These are phyloP conservation scores for Sinocyclocheilus anshuiensis DNA, from an alignment of 2,113 vertebrate species.

Conservation along the genomic window DNA sequence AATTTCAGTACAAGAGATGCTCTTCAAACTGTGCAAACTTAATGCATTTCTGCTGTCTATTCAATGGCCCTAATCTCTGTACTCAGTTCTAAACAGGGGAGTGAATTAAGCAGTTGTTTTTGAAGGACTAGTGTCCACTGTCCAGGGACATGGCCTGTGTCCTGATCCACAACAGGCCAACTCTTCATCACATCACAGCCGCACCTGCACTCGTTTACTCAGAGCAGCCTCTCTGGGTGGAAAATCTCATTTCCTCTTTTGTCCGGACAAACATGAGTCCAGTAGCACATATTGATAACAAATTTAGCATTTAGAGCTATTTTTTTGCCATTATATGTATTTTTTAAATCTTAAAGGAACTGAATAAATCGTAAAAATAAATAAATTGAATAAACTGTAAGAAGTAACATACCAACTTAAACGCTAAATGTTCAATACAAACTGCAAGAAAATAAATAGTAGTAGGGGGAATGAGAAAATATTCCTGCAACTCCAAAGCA, in stretches of 20 bases:
- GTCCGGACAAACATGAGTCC: neutral
- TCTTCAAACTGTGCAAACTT: slow-evolving; percentile 42
- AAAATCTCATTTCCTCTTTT: slow-evolving; percentile 44
- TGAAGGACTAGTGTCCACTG: slow-evolving; percentile 47
- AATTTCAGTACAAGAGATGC: slow-evolving; percentile 57
- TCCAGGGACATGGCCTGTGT: slow-evolving; percentile 44
- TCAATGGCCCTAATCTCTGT: slow-evolving; percentile 66
- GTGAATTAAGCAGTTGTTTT: slow-evolving; percentile 62
- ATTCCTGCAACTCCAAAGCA: neutral
- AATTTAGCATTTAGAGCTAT: neutral
- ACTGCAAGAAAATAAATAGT: neutral
- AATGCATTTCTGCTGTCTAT: slow-evolving; percentile 62
- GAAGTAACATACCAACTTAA: neutral
- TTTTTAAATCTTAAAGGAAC: no score
- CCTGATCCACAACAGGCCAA: slow-evolving; percentile 36
- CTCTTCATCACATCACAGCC: slow-evolving; percentile 64
- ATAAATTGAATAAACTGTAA: no score
- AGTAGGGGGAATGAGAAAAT: neutral
- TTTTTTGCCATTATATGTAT: neutral
- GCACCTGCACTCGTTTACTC: slow-evolving; percentile 59
- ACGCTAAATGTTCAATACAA: neutral
- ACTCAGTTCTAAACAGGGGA: slow-evolving; percentile 56
- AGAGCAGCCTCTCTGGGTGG: slow-evolving; percentile 27
- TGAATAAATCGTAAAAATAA: no score
- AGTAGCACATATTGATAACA: neutral